phyloP scores from a whole-genome alignment of 2,113 vertebrate genomes.

The Apodemus speciosus region DNA sequence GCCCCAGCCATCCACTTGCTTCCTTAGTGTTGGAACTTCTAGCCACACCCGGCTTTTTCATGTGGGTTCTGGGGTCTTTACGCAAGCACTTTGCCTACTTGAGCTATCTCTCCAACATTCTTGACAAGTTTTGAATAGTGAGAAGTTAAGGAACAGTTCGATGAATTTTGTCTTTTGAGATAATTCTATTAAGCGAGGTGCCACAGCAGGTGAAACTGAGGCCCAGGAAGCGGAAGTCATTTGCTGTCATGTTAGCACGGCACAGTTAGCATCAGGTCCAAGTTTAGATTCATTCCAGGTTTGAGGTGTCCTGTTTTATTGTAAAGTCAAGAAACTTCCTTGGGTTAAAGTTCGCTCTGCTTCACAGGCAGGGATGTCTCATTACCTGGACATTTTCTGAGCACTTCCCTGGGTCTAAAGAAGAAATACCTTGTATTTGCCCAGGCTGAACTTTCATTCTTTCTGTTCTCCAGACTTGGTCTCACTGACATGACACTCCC shows the following conservation, averaged over 20 bases:
- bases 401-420: background rate
- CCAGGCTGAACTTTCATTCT: background rate
- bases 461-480: background rate
- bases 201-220: background rate
- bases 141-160: background rate
- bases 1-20: background rate
- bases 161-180: background rate
- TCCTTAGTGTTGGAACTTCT: background rate
- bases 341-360: constrained; percentile 2
- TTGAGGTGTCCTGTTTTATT: constrained; percentile 2
- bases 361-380: background rate
- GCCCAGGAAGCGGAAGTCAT: background rate
- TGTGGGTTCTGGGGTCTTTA: background rate
- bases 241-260: background rate
- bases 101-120: background rate
- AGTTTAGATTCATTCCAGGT: background rate
- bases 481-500: background rate
- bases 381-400: constrained; percentile 31
- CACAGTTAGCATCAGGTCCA: background rate
- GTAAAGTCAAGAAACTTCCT: background rate
- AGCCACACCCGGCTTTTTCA: background rate
- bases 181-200: background rate
- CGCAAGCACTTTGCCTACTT: background rate
- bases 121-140: background rate
- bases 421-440: background rate